These are phyloP conservation scores for Paramormyrops kingsleyae DNA, from an alignment of 2,113 vertebrate species.

Conservation along the genomic window DNA sequence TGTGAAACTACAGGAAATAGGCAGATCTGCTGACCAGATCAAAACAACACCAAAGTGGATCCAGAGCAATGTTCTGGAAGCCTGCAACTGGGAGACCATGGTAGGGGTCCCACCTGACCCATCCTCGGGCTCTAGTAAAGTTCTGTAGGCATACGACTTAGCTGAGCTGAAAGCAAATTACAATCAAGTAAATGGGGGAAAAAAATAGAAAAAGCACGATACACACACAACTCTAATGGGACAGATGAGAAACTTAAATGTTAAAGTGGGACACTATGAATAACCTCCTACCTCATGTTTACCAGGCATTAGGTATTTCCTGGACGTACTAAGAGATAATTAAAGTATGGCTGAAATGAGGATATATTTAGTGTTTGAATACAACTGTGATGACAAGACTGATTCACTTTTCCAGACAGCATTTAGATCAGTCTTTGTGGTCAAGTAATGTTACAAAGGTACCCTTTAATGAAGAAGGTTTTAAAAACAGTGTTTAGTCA, in stretches of 20 bases:
- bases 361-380: background rate
- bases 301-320: background rate
- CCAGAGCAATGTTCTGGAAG: background rate
- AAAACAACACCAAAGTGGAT: background rate
- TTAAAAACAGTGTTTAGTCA: background rate
- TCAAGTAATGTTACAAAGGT: background rate
- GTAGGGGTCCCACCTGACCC: background rate
- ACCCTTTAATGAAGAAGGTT: background rate
- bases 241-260: background rate
- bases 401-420: background rate
- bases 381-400: background rate
- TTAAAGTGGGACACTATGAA: background rate
- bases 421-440: background rate
- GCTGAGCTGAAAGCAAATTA: background rate
- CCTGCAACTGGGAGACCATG: background rate
- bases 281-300: constrained; percentile 2
- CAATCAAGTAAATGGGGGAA: background rate
- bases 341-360: background rate
- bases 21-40: background rate
- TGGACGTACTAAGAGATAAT: background rate
- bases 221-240: background rate
- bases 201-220: background rate
- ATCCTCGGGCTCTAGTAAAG: background rate
- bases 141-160: background rate
- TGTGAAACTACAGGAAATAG: background rate